Evolutionary conservation across 2,113 vertebrate species (phyloP).

Genomic region (Entelurus aequoreus): DNA sequence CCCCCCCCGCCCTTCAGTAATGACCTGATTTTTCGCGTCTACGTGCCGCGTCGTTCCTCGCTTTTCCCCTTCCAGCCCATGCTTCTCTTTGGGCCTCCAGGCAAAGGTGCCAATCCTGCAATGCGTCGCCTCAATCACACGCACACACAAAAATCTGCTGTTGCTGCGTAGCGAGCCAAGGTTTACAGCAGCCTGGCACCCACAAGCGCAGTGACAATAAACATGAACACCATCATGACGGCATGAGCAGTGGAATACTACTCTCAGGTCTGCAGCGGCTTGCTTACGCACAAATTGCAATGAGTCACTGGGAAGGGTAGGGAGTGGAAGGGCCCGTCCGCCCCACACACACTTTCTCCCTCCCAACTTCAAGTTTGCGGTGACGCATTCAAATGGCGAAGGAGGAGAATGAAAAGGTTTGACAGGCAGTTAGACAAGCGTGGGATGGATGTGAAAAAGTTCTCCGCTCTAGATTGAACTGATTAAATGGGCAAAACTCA

Average conservation of each 20-base stretch:
- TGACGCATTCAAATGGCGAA: conserved; percentile 50
- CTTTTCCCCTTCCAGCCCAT: conserved; percentile 2
- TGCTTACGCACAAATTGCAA: conserved; percentile 55
- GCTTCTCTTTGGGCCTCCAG: not conserved
- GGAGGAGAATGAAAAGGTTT: conserved; percentile 28
- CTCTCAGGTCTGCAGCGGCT: conserved; percentile 30
- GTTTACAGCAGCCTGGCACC: conserved; percentile 29
- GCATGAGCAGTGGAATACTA: conserved; percentile 64
- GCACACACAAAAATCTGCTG: no score
- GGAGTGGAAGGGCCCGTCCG: conserved; percentile 35
- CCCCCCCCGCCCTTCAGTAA: not conserved
- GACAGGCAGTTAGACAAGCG: conserved; percentile 54
- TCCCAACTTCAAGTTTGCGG: conserved; percentile 35
- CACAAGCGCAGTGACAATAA: conserved; percentile 10
- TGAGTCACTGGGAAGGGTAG: conserved; percentile 52
- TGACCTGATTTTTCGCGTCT: no score
- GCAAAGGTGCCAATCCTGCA: conserved; percentile 2
- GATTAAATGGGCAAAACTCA: not conserved
- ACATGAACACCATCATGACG: conserved; percentile 36
- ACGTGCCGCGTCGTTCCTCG: not conserved
- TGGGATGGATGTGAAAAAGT: not conserved
- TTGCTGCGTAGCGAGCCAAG: not conserved
- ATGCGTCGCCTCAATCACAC: not conserved
- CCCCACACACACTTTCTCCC: not conserved
- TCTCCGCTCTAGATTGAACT: not conserved